phyloP scores from a whole-genome alignment of 2,888 invertebrate species.

The Oeneis ivallda region DNA sequence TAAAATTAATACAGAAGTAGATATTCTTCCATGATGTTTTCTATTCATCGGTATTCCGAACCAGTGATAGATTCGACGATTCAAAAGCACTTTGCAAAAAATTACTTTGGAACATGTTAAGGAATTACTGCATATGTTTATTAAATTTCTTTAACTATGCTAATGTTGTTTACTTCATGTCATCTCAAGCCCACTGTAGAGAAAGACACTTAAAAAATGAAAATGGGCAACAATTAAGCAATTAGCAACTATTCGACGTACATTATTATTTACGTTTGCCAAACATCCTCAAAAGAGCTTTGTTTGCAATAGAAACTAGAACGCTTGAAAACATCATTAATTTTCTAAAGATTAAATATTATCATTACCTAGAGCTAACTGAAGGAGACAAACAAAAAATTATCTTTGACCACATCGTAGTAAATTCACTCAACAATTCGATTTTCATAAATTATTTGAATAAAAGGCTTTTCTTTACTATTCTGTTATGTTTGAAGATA shows the following conservation, averaged over 20 bases:
- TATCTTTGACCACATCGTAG: background rate
- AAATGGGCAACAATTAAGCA: constrained; percentile 14
- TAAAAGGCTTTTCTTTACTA: no score
- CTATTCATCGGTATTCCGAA: no score
- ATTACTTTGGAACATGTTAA: background rate
- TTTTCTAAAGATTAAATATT: background rate
- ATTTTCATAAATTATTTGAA: no score
- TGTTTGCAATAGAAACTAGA: constrained; percentile 2
- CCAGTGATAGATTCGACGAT: no score
- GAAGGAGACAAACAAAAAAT: background rate
- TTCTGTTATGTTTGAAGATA: background rate
- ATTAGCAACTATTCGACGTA: constrained; percentile 11
- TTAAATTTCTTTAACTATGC: constrained; percentile 1
- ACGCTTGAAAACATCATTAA: background rate
- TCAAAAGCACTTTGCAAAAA: no score
- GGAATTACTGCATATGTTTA: background rate
- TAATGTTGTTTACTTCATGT: constrained; percentile 10
- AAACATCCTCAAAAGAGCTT: constrained; percentile 4
- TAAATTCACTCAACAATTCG: no score
- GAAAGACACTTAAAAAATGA: constrained; percentile 4
- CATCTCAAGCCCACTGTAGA: constrained; percentile 14
- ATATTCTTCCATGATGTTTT: background rate
- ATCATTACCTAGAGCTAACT: background rate
- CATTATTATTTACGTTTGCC: constrained; percentile 14
- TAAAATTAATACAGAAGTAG: background rate